phyloP scores from a whole-genome alignment of 2,888 invertebrate genomes.

The Caenorhabditis uteleia region DNA sequence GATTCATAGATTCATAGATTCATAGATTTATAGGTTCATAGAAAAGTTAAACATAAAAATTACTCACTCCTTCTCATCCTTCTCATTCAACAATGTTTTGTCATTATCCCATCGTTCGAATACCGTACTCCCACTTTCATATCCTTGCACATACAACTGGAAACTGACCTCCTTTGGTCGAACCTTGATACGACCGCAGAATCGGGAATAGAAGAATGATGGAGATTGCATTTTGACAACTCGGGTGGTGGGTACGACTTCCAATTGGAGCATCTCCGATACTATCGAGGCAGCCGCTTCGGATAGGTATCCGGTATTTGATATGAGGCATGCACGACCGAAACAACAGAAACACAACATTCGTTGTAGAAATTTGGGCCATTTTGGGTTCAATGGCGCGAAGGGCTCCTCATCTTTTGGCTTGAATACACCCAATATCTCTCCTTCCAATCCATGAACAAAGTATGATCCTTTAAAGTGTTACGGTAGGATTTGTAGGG shows the following conservation, averaged over 20 bases:
- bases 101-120: conserved; percentile 76
- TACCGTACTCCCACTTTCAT: conserved; percentile 97
- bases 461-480: conserved; percentile 91
- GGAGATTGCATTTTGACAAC: conserved; percentile 89
- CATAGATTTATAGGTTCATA: no score
- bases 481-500: background rate
- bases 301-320: conserved; percentile 96
- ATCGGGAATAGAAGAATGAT: conserved; percentile 87
- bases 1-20: no score
- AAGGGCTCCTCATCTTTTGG: conserved; percentile 99
- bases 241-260: conserved; percentile 95
- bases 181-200: conserved; percentile 48
- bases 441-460: conserved; percentile 83
- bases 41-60: no score
- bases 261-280: conserved; percentile 83
- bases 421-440: conserved; percentile 91
- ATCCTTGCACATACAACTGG: conserved; percentile 93
- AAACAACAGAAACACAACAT: conserved; percentile 85
- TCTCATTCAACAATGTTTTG: conserved; percentile 44
- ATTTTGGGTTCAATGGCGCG: conserved; percentile 94
- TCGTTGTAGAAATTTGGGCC: conserved; percentile 97
- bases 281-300: conserved; percentile 98
- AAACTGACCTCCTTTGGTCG: conserved; percentile 73
- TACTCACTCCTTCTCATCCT: conserved; percentile 42
- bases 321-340: conserved; percentile 94